These are phyloP conservation scores for Notoglanidium macrostoma DNA, from an alignment of 2,797 vertebrate species.

Conservation along the genomic window DNA sequence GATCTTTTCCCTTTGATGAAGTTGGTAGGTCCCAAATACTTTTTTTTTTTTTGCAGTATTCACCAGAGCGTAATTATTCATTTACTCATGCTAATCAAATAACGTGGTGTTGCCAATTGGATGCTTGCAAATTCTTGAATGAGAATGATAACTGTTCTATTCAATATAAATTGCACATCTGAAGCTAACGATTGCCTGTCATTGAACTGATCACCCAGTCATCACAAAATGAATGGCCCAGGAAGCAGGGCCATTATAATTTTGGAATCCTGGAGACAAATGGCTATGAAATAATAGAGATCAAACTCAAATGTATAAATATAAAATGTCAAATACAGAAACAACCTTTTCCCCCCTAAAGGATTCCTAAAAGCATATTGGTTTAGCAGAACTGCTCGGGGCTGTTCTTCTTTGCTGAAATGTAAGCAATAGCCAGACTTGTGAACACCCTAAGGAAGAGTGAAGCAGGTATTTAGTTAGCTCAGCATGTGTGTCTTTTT, in stretches of 20 bases:
- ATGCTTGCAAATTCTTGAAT: neutral
- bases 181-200: no score
- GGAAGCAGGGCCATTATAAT: neutral
- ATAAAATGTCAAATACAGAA: neutral
- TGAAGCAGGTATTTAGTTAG: neutral
- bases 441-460: neutral
- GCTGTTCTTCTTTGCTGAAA: neutral
- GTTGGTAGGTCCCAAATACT: neutral
- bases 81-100: neutral
- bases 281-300: neutral
- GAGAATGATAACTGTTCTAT: neutral
- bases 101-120: neutral
- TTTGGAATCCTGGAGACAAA: neutral
- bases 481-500: neutral
- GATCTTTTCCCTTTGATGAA: slow-evolving; percentile 30
- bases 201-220: neutral
- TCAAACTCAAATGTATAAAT: neutral
- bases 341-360: neutral
- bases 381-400: neutral
- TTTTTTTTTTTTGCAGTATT: neutral
- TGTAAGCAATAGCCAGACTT: neutral
- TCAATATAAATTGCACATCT: neutral
- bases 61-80: neutral
- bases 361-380: slow-evolving; percentile 11
- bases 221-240: neutral